phyloP scores from a whole-genome alignment of 2,113 vertebrate species.

The Genyomyrus donnyi region DNA sequence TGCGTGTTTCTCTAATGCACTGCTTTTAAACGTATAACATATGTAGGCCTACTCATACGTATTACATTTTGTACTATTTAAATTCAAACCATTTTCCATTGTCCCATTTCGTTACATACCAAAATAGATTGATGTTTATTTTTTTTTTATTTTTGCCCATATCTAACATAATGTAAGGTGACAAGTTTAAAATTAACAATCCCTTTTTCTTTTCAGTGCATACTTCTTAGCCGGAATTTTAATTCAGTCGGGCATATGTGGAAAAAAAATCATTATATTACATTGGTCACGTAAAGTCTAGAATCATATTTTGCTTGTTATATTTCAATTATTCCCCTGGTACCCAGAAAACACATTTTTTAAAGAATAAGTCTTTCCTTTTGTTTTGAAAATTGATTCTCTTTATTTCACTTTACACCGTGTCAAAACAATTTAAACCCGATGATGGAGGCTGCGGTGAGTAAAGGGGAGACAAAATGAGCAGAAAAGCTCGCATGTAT shows the following conservation, averaged over 20 bases:
- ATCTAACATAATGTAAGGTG: background rate
- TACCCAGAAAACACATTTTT: background rate
- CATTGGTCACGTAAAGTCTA: background rate
- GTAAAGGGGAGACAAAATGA: background rate
- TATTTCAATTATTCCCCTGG: background rate
- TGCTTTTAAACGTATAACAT: background rate
- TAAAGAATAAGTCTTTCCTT: background rate
- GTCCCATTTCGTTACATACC: background rate
- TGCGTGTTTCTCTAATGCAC: background rate
- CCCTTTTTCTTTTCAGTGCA: background rate
- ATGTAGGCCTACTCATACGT: background rate
- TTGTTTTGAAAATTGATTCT: slow-evolving; percentile 1
- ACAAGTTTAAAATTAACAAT: background rate
- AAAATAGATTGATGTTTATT: background rate
- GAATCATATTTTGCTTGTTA: background rate
- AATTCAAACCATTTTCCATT: background rate
- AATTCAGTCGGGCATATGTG: background rate
- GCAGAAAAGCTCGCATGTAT: background rate
- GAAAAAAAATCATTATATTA: background rate
- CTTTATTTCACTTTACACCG: background rate
- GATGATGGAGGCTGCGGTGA: background rate
- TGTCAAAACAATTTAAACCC: slow-evolving; percentile 6
- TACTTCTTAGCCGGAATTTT: background rate
- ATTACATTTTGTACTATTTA: background rate
- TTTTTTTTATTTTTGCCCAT: background rate